These are phyloP conservation scores for Rhagoletis zephyria DNA, from an alignment of 1,140 invertebrate genomes.

Conservation along the genomic window DNA sequence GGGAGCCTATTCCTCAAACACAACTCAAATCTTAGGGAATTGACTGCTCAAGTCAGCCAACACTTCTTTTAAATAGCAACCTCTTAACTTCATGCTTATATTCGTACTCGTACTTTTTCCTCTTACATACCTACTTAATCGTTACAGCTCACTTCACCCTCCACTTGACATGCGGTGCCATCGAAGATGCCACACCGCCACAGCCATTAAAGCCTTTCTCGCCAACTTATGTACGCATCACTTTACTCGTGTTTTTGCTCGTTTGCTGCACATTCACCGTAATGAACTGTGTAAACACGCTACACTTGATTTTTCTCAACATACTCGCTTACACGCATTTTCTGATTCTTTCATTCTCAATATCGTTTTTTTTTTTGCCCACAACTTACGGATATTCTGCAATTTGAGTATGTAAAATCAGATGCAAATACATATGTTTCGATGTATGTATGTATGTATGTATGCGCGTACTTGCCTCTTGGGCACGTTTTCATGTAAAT, in stretches of 20 bases:
- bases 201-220: neutral
- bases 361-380: neutral
- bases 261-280: slow-evolving; percentile 35
- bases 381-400: too few relatives aligned
- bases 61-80: neutral
- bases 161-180: slow-evolving; percentile 1
- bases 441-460: neutral
- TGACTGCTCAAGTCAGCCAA: slow-evolving; percentile 29
- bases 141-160: neutral
- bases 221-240: slow-evolving; percentile 26
- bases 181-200: neutral
- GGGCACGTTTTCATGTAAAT: slow-evolving; percentile 45
- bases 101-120: neutral
- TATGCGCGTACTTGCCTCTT: neutral
- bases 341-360: slow-evolving; percentile 9
- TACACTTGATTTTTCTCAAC: slow-evolving; percentile 50
- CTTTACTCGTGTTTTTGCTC: slow-evolving; percentile 19
- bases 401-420: too few relatives aligned
- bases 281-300: slow-evolving; percentile 49
- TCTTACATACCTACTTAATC: neutral
- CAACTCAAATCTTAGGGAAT: neutral
- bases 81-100: neutral
- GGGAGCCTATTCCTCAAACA: too few relatives aligned
- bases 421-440: neutral
- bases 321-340: neutral